phyloP scores from a whole-genome alignment of 2,888 invertebrate genomes.

The Limnephilus auricula region DNA sequence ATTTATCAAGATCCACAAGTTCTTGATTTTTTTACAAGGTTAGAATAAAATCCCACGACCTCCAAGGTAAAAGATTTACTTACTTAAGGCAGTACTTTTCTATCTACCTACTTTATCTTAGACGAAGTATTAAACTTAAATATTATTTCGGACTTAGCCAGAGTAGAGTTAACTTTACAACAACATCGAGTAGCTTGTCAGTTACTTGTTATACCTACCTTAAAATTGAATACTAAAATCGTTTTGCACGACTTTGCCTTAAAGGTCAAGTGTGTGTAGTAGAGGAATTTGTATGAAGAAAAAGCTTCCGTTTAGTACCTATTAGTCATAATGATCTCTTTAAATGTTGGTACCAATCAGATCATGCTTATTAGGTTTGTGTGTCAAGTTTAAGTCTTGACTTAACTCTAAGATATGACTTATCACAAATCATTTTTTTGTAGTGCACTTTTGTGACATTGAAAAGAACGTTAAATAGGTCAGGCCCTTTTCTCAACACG shows the following conservation, averaged over 20 bases:
- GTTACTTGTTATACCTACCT: background rate
- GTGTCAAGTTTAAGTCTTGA: conserved; percentile 36
- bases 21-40: background rate
- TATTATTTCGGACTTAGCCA: background rate
- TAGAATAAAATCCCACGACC: background rate
- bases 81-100: background rate
- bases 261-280: conserved; percentile 25
- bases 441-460: background rate
- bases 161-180: background rate
- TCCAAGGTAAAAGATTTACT: background rate
- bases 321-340: background rate
- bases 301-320: conserved; percentile 23
- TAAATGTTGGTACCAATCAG: background rate
- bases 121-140: background rate
- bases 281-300: background rate
- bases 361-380: conserved; percentile 29
- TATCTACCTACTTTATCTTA: background rate
- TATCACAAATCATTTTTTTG: background rate
- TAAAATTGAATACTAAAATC: conserved; percentile 30
- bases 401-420: background rate
- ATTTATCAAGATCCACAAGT: background rate
- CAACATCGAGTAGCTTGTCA: conserved; percentile 9
- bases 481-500: background rate
- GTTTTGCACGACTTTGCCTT: conserved; percentile 42
- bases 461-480: background rate